Evolutionary conservation across 2,113 vertebrate species (phyloP), one percentile per base, ranked within the genome.

Genomic region (Oriolus oriolus): DNA sequence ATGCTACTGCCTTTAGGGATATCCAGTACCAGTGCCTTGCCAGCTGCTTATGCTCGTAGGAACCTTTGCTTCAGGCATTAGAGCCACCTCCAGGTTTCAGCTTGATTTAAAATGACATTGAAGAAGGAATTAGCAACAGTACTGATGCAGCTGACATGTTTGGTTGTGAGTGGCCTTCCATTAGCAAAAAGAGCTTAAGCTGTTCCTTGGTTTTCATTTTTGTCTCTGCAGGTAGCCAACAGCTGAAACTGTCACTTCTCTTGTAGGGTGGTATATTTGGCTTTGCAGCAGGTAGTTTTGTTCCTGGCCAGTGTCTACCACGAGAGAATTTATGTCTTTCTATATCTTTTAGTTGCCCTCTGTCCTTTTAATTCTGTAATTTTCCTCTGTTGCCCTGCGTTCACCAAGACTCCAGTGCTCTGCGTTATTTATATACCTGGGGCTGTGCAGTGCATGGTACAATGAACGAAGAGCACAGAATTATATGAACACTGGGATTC

Each of bases 71-170:
- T 56, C 71, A 61, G 76, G 80, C 53, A 24, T 26, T 87, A 6
- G 3, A 65, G 53, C 69, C 57, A 53, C 44, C 60, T 92, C 49
- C 52, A 82, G 18, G 37, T 81, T 88, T 81, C 44, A 90, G 16
- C 69, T 45, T 69, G 49, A 87, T 92, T 90, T 90, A 50, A 89
- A 90, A 90, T 65, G 69, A 69, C 90, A 95, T 17, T 81, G 90
- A 79, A 90, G 76, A 79, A 94, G 65, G 65, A 89, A 68, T 80
- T 83, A 93, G 50, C 47, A 90, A 28, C 33, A 65, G 61, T 37
- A 33, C 26, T 0, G 3, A 57, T 73, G 59, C 66, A 85, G 39
- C 73, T 84, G 47, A 42, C 33, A 17, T 37, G 6, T 59, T 44
- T 71, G 37, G 16, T 89, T 92, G 88, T 52, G 41, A 15, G 49